A percentile compares a stretch with the other conserved stretches of the same genome.
Conservation (phyloP, 2,113 vertebrate species). For the Chaetodon auriga region DNA sequence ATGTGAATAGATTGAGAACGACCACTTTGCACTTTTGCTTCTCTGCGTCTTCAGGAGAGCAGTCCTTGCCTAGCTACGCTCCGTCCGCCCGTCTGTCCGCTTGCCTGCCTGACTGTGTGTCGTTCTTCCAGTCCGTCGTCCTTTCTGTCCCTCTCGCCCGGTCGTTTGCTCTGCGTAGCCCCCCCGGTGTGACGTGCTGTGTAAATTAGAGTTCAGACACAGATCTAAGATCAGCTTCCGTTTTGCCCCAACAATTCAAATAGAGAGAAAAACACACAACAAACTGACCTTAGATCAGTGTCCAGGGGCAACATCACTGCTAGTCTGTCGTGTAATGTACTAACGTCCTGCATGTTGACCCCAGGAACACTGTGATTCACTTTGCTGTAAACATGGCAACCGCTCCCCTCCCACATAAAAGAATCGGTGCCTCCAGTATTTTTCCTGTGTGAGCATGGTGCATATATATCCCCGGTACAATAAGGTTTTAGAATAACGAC, state of each 20-base stretch:
- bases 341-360: conserved; percentile 78
- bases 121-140: conserved; percentile 33
- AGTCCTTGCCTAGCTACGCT: conserved; percentile 48
- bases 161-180: conserved; percentile 38
- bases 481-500: conserved; percentile 27
- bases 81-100: conserved; percentile 49
- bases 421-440: conserved; percentile 45
- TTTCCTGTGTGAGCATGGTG: conserved; percentile 62
- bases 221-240: conserved; percentile 39
- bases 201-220: conserved; percentile 47
- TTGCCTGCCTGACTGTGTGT: conserved; percentile 55
- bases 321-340: conserved; percentile 62
- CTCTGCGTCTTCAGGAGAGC: conserved; percentile 72
- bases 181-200: conserved; percentile 37
- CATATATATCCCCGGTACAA: conserved; percentile 42
- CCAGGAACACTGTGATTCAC: conserved; percentile 82
- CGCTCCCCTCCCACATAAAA: conserved; percentile 19
- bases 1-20: conserved; percentile 64
- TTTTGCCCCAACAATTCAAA: conserved; percentile 1
- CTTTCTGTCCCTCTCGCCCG: not conserved
- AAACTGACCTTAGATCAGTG: conserved; percentile 53
- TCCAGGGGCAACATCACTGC: conserved; percentile 49
- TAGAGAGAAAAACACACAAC: conserved; percentile 11
- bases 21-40: conserved; percentile 84
- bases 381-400: conserved; percentile 56